Conservation (phyloP, 2,797 vertebrate species). For the Podargus strigoides region DNA sequence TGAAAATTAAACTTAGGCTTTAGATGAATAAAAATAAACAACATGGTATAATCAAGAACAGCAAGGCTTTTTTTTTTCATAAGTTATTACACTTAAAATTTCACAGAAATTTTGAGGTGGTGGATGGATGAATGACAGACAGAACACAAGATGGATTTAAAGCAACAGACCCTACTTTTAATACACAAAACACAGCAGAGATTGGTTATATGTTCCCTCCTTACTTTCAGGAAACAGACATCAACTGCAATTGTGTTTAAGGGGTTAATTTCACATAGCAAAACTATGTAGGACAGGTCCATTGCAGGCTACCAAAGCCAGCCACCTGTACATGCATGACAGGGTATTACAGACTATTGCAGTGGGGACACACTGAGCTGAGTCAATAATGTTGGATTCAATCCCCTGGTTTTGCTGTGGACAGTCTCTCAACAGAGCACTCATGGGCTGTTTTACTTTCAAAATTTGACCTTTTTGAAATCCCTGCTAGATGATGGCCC, state of each 20-base stretch:
- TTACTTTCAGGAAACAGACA: not conserved
- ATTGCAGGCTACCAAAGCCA: not conserved
- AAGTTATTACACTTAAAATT: not conserved
- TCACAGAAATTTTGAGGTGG: not conserved
- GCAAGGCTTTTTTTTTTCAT: not conserved
- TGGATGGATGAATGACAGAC: not conserved
- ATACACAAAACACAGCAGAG: not conserved
- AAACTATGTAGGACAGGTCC: not conserved
- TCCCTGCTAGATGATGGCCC: not conserved
- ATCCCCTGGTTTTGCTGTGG: not conserved
- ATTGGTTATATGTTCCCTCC: not conserved
- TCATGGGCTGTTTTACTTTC: not conserved
- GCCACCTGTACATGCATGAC: accelerated
- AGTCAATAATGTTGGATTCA: not conserved
- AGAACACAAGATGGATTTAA: not conserved
- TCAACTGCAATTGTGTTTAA: not conserved
- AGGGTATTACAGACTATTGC: not conserved
- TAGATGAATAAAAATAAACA: slow-evolving; percentile 1
- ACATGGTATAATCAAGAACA: not conserved
- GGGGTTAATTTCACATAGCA: not conserved
- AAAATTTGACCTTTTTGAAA: not conserved
- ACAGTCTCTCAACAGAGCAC: not conserved
- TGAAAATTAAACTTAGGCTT: slow-evolving; percentile 9
- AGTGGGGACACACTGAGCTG: not conserved
- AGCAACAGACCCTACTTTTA: not conserved